Conservation (phyloP, 2,888 invertebrate species). For the Cataglyphis cursor region DNA sequence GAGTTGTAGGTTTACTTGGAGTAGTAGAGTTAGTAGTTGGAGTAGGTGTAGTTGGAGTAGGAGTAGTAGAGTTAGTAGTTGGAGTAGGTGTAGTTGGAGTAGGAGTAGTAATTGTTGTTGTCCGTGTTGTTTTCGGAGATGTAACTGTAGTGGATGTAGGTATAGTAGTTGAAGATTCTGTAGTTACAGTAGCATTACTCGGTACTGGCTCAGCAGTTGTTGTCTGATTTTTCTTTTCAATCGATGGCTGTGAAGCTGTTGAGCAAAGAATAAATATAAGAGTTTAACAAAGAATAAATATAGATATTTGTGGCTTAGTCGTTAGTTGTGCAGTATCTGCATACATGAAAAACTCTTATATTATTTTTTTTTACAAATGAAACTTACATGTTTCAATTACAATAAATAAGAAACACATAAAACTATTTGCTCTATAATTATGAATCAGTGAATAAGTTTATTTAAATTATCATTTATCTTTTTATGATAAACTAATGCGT, state of each 20-base stretch:
- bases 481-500: background rate
- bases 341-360: constrained; percentile 50
- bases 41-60: background rate
- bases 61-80: too few species aligned
- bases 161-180: background rate
- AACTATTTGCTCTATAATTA: background rate
- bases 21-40: too few species aligned
- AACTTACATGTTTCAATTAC: background rate
- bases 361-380: background rate
- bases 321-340: constrained; percentile 38
- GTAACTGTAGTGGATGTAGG: background rate
- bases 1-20: constrained; percentile 47
- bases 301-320: background rate
- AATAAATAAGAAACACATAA: background rate
- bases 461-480: background rate
- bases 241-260: too few species aligned
- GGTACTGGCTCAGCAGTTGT: background rate
- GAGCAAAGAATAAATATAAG: background rate
- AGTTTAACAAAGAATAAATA: background rate
- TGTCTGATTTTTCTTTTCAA: too few species aligned
- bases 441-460: background rate
- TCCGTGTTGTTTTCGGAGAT: background rate
- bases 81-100: background rate
- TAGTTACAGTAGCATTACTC: background rate
- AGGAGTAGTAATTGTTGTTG: background rate